Conservation (phyloP, 2,113 vertebrate species). For the Mugil cephalus region DNA sequence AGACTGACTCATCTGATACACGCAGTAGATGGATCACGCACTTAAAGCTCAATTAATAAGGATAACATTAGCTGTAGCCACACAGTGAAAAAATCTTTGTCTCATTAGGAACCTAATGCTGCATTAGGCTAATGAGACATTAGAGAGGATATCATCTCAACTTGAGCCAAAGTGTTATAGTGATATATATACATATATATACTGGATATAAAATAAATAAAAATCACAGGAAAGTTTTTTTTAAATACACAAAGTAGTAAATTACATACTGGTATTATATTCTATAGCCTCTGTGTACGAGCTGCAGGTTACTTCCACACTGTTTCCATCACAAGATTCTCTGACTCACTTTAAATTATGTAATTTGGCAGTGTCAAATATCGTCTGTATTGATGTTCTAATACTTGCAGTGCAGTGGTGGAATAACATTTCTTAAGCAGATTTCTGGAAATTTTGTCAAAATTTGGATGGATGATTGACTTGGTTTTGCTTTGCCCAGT, state of each 20-base stretch:
- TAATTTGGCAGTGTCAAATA: too few species aligned
- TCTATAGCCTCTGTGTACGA: neutral
- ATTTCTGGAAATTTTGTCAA: too few species aligned
- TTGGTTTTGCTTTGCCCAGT: too few species aligned
- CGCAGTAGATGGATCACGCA: conserved; percentile 24
- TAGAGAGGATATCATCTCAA: conserved; percentile 21
- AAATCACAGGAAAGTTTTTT: neutral
- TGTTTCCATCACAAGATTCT: neutral
- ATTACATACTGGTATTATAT: neutral
- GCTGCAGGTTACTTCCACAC: neutral
- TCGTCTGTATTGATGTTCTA: too few species aligned
- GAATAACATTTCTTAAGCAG: too few species aligned
- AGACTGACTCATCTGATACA: conserved; percentile 36
- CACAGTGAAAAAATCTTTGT: conserved; percentile 18
- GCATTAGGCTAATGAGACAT: conserved; percentile 55
- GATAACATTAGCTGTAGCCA: conserved; percentile 41
- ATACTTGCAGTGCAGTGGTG: too few species aligned
- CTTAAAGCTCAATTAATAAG: conserved; percentile 59
- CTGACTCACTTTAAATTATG: too few species aligned
- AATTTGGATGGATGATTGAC: too few species aligned
- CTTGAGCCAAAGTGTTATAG: conserved; percentile 19
- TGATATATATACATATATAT: neutral
- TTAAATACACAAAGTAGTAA: conserved; percentile 34
- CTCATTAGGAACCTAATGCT: conserved; percentile 60
- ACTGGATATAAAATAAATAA: too few species aligned